Base-by-base conservation (phyloP, 2,797 vertebrate genomes). In the Jordanella pulchra region DNA sequence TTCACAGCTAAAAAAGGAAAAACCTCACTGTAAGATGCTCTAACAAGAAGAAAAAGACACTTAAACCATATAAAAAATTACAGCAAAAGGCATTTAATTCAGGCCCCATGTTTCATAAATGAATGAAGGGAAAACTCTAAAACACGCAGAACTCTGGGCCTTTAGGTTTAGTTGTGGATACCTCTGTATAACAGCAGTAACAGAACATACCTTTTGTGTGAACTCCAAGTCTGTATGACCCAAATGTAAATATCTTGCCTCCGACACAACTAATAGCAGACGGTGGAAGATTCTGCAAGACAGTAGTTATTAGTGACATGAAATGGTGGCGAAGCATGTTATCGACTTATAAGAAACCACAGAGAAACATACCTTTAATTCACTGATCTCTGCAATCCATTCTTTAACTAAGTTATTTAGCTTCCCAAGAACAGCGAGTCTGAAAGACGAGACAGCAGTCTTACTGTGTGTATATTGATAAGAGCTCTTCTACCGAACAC, bases 191-290 rank as follows among this genome's bases (percentile, higher is more conserved):
- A 18, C 15, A 71, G 18, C 27, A 28, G 51, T 17, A 44, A 64
- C 2, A 21, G 66, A 0, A 71, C 69, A 65, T 95, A 99, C 98
- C 98, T 97, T 97, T 99, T 66, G 97, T 99, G 87, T 99, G 98
- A 23, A 99, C 98, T 84, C 98, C 98, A 50, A 99, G 96, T 21
- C 95, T 94, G 74, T 98, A 99, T 7, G 98, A 99, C n/a, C 98
- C 98, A 93, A 99, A 99, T 0, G 98, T 98, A 92, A 98, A 96
- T 93, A 99, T 97, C 93, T 98, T 99, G 51, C 98, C 98, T 78
- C 96, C 96, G 72, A 95, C 95, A 84, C 93, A 95, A 65, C 87
- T 94, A 81, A 94, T 92, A 65, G 94, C 88, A n/a, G 97, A 95
- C 70, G 94, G 94, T 66, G 97, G 96, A 77, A 99, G 94, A 85